Conservation (phyloP, 1,140 invertebrate genomes). For the Andricus grossulariae region DNA sequence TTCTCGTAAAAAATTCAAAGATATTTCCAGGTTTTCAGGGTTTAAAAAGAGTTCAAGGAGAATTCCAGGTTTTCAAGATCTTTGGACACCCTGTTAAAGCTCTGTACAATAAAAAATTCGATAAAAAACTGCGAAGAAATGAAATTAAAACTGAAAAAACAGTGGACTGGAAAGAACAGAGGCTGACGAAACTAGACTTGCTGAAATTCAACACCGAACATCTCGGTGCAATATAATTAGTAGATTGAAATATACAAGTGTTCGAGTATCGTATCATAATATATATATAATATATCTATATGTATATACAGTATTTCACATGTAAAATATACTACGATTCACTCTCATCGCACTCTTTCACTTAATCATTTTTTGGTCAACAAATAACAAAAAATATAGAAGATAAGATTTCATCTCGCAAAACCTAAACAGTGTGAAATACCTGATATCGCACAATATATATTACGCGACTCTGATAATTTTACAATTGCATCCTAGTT, state of each 20-base stretch:
- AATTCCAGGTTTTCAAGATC: too few species aligned
- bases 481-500: constrained; percentile 18
- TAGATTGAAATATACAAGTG: constrained; percentile 66
- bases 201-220: constrained; percentile 28
- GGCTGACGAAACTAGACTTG: background rate
- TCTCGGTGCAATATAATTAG: constrained; percentile 52
- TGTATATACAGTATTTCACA: constrained; percentile 70
- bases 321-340: constrained; percentile 64
- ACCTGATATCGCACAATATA: constrained; percentile 26
- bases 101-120: background rate
- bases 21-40: too few species aligned
- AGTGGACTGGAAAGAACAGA: background rate
- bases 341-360: constrained; percentile 42
- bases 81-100: too few species aligned
- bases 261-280: constrained; percentile 62
- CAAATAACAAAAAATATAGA: constrained; percentile 63
- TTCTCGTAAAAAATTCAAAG: too few species aligned
- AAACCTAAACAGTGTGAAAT: constrained; percentile 28
- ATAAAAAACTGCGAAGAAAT: background rate
- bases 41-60: too few species aligned
- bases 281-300: constrained; percentile 56
- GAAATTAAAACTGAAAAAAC: background rate
- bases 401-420: constrained; percentile 38
- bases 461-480: constrained; percentile 12
- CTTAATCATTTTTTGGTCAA: constrained; percentile 57